Evolutionary conservation across 2,113 vertebrate genomes (phyloP).

Genomic region (Lepus americanus): DNA sequence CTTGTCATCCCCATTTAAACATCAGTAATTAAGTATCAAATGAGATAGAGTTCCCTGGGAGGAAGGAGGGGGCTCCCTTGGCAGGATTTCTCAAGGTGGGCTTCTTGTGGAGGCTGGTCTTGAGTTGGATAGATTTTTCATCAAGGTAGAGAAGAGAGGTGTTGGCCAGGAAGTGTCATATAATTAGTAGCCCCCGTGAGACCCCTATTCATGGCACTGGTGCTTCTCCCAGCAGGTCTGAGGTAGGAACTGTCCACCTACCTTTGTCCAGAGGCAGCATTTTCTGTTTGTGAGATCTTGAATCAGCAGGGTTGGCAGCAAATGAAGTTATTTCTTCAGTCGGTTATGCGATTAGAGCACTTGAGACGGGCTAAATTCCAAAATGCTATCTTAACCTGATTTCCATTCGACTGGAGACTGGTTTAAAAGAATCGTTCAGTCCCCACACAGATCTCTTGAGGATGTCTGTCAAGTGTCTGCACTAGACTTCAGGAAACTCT

Average conservation of each 20-base stretch:
- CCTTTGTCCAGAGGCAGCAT: slow-evolving; percentile 36
- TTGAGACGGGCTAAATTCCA: slow-evolving; percentile 61
- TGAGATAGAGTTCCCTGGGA: background rate
- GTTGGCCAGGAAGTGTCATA: background rate
- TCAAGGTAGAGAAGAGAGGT: background rate
- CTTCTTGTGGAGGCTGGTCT: background rate
- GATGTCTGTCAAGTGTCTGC: background rate
- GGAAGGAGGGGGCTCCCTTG: background rate
- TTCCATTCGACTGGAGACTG: slow-evolving; percentile 38
- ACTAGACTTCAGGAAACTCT: background rate
- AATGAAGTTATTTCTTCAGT: slow-evolving; percentile 59
- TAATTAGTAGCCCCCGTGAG: background rate
- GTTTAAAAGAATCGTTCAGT: slow-evolving; percentile 52
- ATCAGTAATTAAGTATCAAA: background rate
- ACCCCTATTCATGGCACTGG: background rate
- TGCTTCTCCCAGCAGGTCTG: background rate
- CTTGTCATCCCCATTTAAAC: background rate
- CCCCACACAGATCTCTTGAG: background rate
- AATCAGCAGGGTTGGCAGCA: slow-evolving; percentile 20
- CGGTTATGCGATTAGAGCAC: background rate
- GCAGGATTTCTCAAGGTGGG: background rate
- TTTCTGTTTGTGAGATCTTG: background rate
- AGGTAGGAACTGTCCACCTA: background rate
- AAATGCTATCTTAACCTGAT: slow-evolving; percentile 55
- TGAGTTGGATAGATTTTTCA: background rate